phyloP scores from a whole-genome alignment of 2,113 vertebrate species.

The Choloepus hoffmanni region DNA sequence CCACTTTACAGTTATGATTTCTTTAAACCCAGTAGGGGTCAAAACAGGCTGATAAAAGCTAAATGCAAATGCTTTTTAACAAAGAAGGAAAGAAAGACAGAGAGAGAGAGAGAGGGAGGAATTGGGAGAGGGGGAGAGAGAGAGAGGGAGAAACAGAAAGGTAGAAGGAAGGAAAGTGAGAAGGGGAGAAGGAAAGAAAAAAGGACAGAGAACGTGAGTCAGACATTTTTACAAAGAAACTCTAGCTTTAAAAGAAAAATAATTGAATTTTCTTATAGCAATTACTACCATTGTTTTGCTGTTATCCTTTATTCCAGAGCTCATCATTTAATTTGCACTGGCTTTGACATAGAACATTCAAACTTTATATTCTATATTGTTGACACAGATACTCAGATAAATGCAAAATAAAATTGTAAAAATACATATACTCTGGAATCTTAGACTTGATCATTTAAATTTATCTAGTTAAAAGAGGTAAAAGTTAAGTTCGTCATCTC shows the following conservation, averaged over 20 bases:
- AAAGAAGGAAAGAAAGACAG: no score
- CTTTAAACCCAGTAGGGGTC: background rate
- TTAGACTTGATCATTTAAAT: conserved; percentile 24
- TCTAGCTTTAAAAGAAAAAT: background rate
- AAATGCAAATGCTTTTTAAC: background rate
- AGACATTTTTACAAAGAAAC: conserved; percentile 1
- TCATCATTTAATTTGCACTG: no score
- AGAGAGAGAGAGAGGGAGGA: no score
- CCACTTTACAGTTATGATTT: background rate
- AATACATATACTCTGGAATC: background rate
- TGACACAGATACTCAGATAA: background rate
- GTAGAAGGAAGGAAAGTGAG: no score
- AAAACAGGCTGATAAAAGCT: conserved; percentile 8
- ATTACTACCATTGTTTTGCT: fast-evolving
- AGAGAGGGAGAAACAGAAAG: no score
- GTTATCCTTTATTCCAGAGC: background rate
- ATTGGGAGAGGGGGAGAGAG: background rate
- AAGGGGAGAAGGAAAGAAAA: background rate
- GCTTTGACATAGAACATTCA: background rate
- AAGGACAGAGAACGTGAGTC: background rate
- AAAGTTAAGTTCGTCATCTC: conserved; percentile 24
- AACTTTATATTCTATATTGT: no score
- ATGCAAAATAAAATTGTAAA: background rate
- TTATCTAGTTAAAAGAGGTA: background rate
- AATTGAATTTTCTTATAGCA: background rate